Conservation (phyloP, 2,888 invertebrate species). For the Girardia tigrina region DNA sequence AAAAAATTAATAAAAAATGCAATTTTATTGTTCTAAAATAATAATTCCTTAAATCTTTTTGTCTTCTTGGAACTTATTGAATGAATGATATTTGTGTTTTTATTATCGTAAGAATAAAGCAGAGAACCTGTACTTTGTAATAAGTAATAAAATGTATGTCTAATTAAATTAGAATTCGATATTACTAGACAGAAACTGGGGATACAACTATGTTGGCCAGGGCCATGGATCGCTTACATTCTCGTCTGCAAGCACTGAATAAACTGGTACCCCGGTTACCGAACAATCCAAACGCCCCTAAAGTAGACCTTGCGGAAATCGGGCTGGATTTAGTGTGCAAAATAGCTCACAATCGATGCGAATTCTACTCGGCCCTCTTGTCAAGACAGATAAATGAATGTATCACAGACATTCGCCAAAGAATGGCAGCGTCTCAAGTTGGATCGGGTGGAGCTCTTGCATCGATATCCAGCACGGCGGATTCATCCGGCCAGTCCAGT, state of each 20-base stretch:
- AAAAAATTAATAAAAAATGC: too few relatives aligned
- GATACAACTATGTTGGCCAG: slow-evolving; percentile 60
- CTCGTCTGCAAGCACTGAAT: slow-evolving; percentile 73
- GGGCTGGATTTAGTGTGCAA: slow-evolving; percentile 31
- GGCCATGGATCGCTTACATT: slow-evolving; percentile 76
- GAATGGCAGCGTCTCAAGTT: slow-evolving; percentile 17
- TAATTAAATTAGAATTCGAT: too few relatives aligned
- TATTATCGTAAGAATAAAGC: too few relatives aligned
- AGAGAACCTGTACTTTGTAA: too few relatives aligned
- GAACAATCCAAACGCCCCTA: background rate
- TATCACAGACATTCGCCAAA: slow-evolving; percentile 31
- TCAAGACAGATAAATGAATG: slow-evolving; percentile 26
- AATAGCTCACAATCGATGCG: slow-evolving; percentile 23
- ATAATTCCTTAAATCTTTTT: too few relatives aligned
- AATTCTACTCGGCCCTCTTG: slow-evolving; percentile 24
- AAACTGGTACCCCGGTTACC: slow-evolving; percentile 62
- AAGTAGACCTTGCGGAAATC: slow-evolving; percentile 64
- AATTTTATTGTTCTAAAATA: too few relatives aligned
- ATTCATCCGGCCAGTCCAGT: background rate
- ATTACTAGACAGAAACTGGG: slow-evolving; percentile 46
- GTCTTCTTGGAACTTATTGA: too few relatives aligned
- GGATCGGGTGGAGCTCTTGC: slow-evolving; percentile 25
- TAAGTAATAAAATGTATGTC: too few relatives aligned
- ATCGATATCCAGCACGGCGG: background rate
- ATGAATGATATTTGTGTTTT: too few relatives aligned